These are phyloP conservation scores for Byasa hedistus DNA, from an alignment of 2,888 invertebrate species.

Conservation along the genomic window DNA sequence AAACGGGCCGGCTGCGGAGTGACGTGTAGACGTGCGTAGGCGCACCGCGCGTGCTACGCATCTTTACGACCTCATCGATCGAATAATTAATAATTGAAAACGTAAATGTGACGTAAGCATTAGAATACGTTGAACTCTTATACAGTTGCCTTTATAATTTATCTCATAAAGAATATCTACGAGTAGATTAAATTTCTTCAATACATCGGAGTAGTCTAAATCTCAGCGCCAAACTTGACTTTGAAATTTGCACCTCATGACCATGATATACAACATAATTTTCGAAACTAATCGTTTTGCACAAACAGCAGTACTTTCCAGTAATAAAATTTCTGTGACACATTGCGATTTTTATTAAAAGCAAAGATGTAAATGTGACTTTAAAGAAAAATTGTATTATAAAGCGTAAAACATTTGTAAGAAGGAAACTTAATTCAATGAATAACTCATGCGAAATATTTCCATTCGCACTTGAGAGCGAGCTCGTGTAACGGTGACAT, in stretches of 20 bases:
- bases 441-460: conserved; percentile 39
- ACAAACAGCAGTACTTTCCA: too few relatives aligned
- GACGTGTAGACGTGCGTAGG: conserved; percentile 49
- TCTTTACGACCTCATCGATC: conserved; percentile 52
- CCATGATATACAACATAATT: too few relatives aligned
- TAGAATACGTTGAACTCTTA: conserved; percentile 53
- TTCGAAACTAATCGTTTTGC: too few relatives aligned
- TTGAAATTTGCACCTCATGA: too few relatives aligned
- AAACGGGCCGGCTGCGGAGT: conserved; percentile 21
- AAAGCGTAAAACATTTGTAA: background rate
- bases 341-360: too few relatives aligned
- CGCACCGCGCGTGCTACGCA: conserved; percentile 57
- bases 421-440: conserved; percentile 31
- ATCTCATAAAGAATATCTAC: too few relatives aligned
- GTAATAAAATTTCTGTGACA: too few relatives aligned
- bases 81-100: conserved; percentile 44
- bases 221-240: too few relatives aligned
- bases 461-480: conserved; percentile 5
- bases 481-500: conserved; percentile 34
- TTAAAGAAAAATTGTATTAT: background rate
- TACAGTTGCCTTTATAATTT: conserved; percentile 19
- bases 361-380: too few relatives aligned
- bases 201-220: too few relatives aligned
- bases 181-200: too few relatives aligned
- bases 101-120: conserved; percentile 63